Evolutionary conservation across 2,888 invertebrate genomes (phyloP).

Genomic region (Junonia oenone): DNA sequence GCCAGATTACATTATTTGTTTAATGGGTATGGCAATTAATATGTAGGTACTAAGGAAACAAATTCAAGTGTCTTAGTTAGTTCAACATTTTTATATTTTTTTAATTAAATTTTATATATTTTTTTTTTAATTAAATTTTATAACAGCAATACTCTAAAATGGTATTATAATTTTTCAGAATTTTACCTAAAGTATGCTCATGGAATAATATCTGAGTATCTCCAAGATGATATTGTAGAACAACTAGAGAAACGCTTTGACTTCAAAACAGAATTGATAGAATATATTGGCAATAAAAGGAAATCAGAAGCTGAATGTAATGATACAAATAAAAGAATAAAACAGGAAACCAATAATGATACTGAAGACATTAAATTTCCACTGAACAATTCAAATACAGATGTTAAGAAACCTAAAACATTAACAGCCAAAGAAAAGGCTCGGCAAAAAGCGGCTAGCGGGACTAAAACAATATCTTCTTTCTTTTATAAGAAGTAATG

Average conservation of each 20-base stretch:
- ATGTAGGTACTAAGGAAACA: too few relatives aligned
- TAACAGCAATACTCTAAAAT: too few relatives aligned
- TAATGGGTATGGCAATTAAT: too few relatives aligned
- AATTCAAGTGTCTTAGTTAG: too few relatives aligned
- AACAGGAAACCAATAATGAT: slow-evolving; percentile 50
- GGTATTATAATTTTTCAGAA: too few relatives aligned
- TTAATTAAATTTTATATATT: too few relatives aligned
- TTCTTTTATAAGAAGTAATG: slow-evolving; percentile 85
- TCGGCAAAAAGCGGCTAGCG: slow-evolving; percentile 86
- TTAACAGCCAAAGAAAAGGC: slow-evolving; percentile 86
- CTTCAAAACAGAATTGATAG: slow-evolving; percentile 80
- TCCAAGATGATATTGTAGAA: slow-evolving; percentile 83
- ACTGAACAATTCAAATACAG: slow-evolving; percentile 51
- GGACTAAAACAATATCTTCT: slow-evolving; percentile 88
- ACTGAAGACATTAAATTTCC: slow-evolving; percentile 51
- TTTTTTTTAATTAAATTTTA: too few relatives aligned
- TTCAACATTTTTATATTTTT: too few relatives aligned
- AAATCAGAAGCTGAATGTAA: slow-evolving; percentile 68
- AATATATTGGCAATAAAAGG: slow-evolving; percentile 70
- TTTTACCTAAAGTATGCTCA: slow-evolving; percentile 85
- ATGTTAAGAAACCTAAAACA: slow-evolving; percentile 71
- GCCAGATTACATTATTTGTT: too few relatives aligned
- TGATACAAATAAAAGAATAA: slow-evolving; percentile 55
- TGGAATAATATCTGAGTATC: slow-evolving; percentile 89
- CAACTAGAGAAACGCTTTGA: slow-evolving; percentile 83